Evolutionary conservation across 1,140 invertebrate genomes (phyloP).

Genomic region (Teleogryllus occipitalis): DNA sequence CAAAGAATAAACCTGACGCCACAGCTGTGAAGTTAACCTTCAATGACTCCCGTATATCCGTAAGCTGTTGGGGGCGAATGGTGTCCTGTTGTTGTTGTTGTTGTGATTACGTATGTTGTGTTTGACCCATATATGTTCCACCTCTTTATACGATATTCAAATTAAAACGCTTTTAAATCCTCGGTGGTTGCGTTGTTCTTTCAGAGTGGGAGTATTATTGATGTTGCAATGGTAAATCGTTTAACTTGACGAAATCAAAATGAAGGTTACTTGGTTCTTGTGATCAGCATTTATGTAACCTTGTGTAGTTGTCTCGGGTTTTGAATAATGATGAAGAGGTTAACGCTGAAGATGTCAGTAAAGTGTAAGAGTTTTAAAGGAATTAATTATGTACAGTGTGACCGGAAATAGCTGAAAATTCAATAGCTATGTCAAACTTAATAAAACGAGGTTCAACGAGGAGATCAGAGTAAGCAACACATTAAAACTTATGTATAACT

Average conservation of each 20-base stretch:
- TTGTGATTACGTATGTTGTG: no score
- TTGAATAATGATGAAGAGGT: not conserved
- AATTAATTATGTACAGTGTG: not conserved
- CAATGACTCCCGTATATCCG: not conserved
- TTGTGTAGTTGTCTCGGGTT: no score
- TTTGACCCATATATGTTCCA: no score
- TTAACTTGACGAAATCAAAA: not conserved
- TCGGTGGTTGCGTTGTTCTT: not conserved
- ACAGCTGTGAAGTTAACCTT: not conserved
- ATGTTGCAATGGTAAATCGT: not conserved
- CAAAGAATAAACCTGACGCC: no score
- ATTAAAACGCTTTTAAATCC: no score
- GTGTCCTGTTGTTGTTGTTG: no score
- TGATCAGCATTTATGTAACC: not conserved
- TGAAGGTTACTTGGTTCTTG: not conserved
- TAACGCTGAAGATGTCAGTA: not conserved
- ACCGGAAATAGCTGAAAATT: not conserved
- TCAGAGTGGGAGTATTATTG: not conserved
- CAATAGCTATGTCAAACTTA: conserved; percentile 35
- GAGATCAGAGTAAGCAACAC: conserved; percentile 38
- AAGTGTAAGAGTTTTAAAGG: not conserved
- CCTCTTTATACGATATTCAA: no score
- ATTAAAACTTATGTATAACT: not conserved
- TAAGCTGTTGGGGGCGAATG: no score
- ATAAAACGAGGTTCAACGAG: conserved; percentile 34